Conservation (phyloP, 2,113 vertebrate species). For the Bos indicus region DNA sequence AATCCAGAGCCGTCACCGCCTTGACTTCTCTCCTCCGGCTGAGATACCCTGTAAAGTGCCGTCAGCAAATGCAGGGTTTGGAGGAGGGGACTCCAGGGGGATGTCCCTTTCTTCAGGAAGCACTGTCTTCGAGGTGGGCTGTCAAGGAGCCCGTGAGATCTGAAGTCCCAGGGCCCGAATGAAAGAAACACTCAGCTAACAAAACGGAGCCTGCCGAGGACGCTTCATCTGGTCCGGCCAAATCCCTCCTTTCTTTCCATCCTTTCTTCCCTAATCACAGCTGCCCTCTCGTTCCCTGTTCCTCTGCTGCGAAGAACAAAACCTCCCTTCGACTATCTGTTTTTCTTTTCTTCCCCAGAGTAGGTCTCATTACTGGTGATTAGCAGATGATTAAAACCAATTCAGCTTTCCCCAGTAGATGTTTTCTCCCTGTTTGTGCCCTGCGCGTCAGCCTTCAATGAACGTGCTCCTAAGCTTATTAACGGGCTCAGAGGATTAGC, state of each 20-base stretch:
- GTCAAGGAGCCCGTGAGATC: constrained; percentile 79
- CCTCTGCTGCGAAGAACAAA: constrained; percentile 89
- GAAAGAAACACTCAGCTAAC: constrained; percentile 89
- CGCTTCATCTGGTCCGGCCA: constrained; percentile 87
- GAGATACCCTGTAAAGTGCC: neutral
- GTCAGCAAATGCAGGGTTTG: neutral
- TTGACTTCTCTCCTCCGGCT: constrained; percentile 6
- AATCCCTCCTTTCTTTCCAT: constrained; percentile 85
- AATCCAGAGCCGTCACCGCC: neutral
- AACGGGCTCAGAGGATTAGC: constrained; percentile 91
- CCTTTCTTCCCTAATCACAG: constrained; percentile 88
- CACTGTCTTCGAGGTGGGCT: constrained; percentile 75
- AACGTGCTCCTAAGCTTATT: constrained; percentile 91
- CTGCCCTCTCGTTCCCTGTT: constrained; percentile 89
- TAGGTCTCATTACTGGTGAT: constrained; percentile 94
- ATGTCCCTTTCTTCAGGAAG: constrained; percentile 69
- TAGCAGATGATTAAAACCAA: constrained; percentile 94
- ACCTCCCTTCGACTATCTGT: constrained; percentile 90
- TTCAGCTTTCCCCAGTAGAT: constrained; percentile 93
- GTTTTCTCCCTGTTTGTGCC: constrained; percentile 91
- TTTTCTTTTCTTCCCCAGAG: constrained; percentile 93
- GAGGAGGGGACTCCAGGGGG: neutral
- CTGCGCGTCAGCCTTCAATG: constrained; percentile 88
- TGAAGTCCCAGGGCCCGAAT: constrained; percentile 82
- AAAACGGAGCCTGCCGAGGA: constrained; percentile 83